These are phyloP conservation scores for Lasioglossum oenotherae DNA, from an alignment of 2,888 invertebrate species.

Conservation along the genomic window DNA sequence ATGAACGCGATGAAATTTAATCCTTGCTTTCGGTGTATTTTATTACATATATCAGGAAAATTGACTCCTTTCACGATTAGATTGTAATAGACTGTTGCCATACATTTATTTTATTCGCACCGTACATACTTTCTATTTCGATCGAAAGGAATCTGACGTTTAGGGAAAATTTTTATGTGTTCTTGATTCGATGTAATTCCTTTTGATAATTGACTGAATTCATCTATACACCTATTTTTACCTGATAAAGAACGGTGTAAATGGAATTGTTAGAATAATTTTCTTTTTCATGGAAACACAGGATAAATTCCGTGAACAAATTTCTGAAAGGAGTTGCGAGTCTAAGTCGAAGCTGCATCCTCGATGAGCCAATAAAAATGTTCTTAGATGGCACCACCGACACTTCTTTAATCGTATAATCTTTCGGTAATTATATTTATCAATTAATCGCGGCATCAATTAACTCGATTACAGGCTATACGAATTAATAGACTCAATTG, in stretches of 20 bases:
- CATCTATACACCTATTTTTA: not conserved
- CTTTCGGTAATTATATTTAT: conserved; percentile 26
- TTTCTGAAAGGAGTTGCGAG: conserved; percentile 3
- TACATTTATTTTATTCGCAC: not conserved
- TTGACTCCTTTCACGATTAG: not conserved
- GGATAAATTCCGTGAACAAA: not conserved
- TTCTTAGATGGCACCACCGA: conserved; percentile 38
- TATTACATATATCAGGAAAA: not conserved
- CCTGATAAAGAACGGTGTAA: too few species aligned
- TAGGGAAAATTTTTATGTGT: not conserved
- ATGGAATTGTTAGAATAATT: not conserved
- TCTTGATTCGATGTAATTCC: too few species aligned
- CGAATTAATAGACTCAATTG: conserved; percentile 23
- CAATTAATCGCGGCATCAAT: conserved; percentile 38
- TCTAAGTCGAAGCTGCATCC: not conserved
- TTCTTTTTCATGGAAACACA: not conserved
- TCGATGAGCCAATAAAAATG: conserved; percentile 28
- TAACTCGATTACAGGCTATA: conserved; percentile 15
- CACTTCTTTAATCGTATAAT: conserved; percentile 29
- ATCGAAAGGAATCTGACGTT: not conserved
- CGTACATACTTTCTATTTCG: not conserved
- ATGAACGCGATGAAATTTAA: conserved; percentile 53
- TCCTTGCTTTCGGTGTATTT: not conserved
- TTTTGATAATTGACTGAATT: not conserved
- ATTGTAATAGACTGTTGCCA: not conserved